A percentile compares a stretch with the other conserved stretches of the same genome.
These are phyloP conservation scores for Heliornis fulica DNA, from an alignment of 2,113 vertebrate species.

Conservation along the genomic window DNA sequence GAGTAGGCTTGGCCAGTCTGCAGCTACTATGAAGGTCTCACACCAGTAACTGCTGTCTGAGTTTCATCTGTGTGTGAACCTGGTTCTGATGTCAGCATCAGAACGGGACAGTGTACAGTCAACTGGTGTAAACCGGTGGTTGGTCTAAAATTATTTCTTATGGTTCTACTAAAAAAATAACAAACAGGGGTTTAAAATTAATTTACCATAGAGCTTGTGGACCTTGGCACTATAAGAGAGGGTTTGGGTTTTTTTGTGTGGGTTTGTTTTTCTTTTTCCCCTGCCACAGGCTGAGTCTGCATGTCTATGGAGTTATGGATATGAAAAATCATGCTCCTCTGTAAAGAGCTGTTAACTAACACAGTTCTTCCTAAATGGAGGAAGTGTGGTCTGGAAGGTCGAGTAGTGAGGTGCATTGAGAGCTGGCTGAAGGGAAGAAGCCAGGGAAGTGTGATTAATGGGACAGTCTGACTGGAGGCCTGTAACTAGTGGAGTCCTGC, in stretches of 20 bases:
- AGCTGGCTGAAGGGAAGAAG: too few species aligned
- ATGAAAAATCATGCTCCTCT: not conserved
- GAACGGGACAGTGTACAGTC: not conserved
- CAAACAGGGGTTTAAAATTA: not conserved
- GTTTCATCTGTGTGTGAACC: not conserved
- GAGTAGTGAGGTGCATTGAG: too few species aligned
- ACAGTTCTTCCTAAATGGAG: too few species aligned
- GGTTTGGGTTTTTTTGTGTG: not conserved
- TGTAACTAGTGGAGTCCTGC: too few species aligned
- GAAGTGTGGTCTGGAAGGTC: too few species aligned
- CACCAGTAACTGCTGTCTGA: not conserved
- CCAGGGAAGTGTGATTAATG: too few species aligned
- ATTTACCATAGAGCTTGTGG: not conserved
- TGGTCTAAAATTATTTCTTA: not conserved
- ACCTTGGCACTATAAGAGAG: not conserved
- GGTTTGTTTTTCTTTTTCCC: not conserved
- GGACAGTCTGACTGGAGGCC: too few species aligned
- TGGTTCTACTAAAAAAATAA: slow-evolving; percentile 1
- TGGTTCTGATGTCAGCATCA: not conserved
- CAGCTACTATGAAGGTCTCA: not conserved
- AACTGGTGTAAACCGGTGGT: not conserved
- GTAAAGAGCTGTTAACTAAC: not conserved
- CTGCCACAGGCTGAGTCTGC: not conserved
- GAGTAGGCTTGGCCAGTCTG: not conserved
- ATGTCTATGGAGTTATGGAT: not conserved